Conservation (phyloP, 2,888 invertebrate species). For the Euproctis similis region DNA sequence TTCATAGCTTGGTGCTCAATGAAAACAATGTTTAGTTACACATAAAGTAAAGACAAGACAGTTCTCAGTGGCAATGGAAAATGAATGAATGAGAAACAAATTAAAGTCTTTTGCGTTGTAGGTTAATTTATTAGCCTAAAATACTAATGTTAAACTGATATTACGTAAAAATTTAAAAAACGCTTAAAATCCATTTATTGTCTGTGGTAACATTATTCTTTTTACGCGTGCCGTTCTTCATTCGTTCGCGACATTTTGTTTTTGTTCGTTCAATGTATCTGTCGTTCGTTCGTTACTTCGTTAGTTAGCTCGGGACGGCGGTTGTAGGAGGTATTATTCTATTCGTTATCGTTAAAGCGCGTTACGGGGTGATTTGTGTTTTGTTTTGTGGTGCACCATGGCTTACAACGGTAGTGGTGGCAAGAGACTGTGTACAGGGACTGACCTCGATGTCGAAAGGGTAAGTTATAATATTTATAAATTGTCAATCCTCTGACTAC, state of each 20-base stretch:
- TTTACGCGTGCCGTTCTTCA: slow-evolving; percentile 26
- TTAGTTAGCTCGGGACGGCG: slow-evolving; percentile 61
- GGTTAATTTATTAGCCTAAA: too few species aligned
- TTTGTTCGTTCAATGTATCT: slow-evolving; percentile 40
- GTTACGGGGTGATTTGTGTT: slow-evolving; percentile 73
- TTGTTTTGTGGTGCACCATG: slow-evolving; percentile 80
- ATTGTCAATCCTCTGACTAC: slow-evolving; percentile 44
- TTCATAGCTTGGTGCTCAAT: too few species aligned
- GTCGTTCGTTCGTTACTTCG: slow-evolving; percentile 48
- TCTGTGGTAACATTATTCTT: not conserved
- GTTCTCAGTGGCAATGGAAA: too few species aligned
- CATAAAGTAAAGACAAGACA: too few species aligned
- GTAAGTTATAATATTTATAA: slow-evolving; percentile 39
- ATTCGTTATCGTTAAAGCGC: slow-evolving; percentile 45
- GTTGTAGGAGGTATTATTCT: slow-evolving; percentile 38
- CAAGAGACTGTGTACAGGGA: slow-evolving; percentile 72
- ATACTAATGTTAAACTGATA: too few species aligned
- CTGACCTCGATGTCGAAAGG: slow-evolving; percentile 71
- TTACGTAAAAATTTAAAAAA: too few species aligned
- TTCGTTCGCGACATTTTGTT: slow-evolving; percentile 15
- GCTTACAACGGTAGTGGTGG: slow-evolving; percentile 82
- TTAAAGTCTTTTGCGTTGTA: too few species aligned
- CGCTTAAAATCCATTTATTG: too few species aligned
- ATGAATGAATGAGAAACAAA: too few species aligned
- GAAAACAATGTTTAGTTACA: too few species aligned